Percentiles rank a stretch among this genome's conserved stretches.
These are phyloP conservation scores for Eurystomus glaucurus DNA, from an alignment of 2,797 vertebrate genomes.

Conservation along the genomic window DNA sequence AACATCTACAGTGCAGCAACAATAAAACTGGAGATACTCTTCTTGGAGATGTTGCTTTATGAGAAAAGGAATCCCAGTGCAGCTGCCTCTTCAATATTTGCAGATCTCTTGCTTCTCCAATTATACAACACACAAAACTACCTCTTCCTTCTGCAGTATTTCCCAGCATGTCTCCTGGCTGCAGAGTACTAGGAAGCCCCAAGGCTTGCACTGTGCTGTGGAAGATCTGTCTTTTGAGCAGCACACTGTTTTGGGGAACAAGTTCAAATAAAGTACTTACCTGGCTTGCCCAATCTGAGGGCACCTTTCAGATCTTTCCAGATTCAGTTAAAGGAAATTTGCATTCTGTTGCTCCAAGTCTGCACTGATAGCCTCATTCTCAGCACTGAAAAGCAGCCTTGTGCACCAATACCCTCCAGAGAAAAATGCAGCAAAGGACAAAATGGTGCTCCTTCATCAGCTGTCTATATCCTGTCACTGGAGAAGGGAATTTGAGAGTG, in stretches of 20 bases:
- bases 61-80: background rate
- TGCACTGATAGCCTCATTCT: background rate
- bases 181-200: background rate
- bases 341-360: background rate
- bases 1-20: background rate
- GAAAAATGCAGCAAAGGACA: background rate
- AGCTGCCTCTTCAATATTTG: background rate
- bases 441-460: background rate
- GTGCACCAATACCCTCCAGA: background rate
- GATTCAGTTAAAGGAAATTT: background rate
- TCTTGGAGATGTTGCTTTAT: background rate
- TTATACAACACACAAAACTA: background rate
- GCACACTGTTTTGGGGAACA: background rate
- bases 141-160: background rate
- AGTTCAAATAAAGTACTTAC: background rate
- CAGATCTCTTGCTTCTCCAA: background rate
- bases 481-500: background rate
- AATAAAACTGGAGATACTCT: background rate
- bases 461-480: background rate
- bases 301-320: background rate
- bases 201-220: background rate
- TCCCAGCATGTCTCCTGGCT: background rate
- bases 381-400: background rate
- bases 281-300: background rate
- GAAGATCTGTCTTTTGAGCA: background rate